Conservation (phyloP, 2,888 invertebrate genomes). For the Acanthoscelides obtectus region DNA sequence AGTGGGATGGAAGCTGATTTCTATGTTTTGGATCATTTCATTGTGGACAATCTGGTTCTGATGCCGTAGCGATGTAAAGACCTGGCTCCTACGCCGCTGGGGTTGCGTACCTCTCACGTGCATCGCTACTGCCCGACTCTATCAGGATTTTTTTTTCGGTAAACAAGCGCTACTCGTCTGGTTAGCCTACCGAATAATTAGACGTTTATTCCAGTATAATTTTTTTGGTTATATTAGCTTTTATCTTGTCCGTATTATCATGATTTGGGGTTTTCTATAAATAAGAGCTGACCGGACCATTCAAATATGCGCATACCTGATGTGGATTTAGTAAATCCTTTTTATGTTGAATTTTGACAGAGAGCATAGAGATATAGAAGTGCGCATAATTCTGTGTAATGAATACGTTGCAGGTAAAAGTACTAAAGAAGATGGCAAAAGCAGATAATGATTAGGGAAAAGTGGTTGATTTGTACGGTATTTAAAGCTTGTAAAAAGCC, state of each 20-base stretch:
- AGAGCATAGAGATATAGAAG: no score
- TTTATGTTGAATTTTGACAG: not conserved
- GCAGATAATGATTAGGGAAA: no score
- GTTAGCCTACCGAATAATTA: slow-evolving; percentile 1
- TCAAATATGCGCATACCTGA: not conserved
- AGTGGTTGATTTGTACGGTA: no score
- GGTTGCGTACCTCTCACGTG: slow-evolving; percentile 45
- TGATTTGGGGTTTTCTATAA: not conserved
- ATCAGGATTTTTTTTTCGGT: not conserved
- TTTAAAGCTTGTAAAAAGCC: no score
- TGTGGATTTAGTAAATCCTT: not conserved
- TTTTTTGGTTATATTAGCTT: not conserved
- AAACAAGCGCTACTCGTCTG: not conserved
- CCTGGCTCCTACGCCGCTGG: not conserved
- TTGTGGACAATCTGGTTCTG: no score
- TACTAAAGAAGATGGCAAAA: no score
- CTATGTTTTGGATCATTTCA: no score
- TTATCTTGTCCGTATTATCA: not conserved
- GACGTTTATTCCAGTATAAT: slow-evolving; percentile 2
- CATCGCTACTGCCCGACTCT: slow-evolving; percentile 4
- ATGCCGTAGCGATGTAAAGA: no score
- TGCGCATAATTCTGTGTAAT: no score
- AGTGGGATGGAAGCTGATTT: no score
- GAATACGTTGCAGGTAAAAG: no score
- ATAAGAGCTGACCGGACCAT: not conserved